Conservation (phyloP, 2,888 invertebrate species). For the Drosophila borborema region DNA sequence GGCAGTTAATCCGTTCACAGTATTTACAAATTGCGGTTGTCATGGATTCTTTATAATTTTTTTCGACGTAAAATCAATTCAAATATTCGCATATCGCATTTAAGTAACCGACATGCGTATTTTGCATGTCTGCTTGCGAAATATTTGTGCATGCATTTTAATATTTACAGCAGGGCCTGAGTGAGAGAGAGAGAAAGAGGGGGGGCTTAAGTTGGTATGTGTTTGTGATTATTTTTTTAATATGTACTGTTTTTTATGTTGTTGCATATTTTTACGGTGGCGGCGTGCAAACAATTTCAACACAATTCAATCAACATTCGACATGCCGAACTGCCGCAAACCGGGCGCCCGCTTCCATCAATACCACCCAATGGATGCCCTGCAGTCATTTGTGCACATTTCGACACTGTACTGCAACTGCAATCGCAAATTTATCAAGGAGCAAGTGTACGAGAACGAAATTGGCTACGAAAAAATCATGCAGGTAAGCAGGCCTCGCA, state of each 20-base stretch:
- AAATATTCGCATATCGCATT: constrained; percentile 61
- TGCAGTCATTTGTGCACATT: constrained; percentile 85
- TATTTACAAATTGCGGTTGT: constrained; percentile 37
- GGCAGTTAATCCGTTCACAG: constrained; percentile 4
- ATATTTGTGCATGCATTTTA: constrained; percentile 65
- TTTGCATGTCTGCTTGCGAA: constrained; percentile 47
- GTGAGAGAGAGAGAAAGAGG: too few species aligned
- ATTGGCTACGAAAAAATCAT: constrained; percentile 85
- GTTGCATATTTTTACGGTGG: constrained; percentile 71
- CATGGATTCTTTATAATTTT: constrained; percentile 3
- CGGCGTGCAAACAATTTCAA: constrained; percentile 74
- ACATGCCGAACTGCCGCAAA: constrained; percentile 54
- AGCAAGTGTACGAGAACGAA: constrained; percentile 85
- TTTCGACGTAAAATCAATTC: constrained; percentile 20
- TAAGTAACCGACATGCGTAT: constrained; percentile 68
- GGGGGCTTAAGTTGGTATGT: not conserved
- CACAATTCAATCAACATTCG: constrained; percentile 80
- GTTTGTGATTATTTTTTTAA: constrained; percentile 28
- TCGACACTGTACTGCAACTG: constrained; percentile 85
- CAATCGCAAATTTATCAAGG: constrained; percentile 84
- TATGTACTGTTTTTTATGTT: constrained; percentile 40
- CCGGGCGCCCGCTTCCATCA: constrained; percentile 1
- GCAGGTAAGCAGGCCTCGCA: constrained; percentile 74
- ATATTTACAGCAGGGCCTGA: constrained; percentile 54
- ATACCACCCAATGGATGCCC: not conserved